Evolutionary conservation across 2,113 vertebrate genomes (phyloP).

Genomic region (Ochotona curzoniae): DNA sequence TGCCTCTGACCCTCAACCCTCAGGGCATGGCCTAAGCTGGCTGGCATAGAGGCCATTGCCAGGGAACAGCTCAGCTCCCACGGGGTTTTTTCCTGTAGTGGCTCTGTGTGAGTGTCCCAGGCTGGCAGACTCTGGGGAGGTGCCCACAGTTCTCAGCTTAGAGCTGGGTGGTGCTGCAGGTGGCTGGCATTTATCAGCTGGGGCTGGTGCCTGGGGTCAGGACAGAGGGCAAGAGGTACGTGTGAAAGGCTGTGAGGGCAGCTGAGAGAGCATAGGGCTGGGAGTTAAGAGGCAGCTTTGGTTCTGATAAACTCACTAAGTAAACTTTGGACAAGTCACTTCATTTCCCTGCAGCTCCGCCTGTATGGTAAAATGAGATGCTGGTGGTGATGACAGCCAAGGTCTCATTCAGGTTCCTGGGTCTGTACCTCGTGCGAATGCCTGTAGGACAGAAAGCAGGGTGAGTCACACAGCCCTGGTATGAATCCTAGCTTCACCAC

Average conservation of each 20-base stretch:
- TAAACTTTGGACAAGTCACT: not conserved
- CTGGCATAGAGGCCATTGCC: not conserved
- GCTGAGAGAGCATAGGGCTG: not conserved
- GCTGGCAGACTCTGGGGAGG: not conserved
- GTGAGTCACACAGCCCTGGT: not conserved
- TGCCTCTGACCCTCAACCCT: not conserved
- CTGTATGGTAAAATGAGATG: not conserved
- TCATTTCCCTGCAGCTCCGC: not conserved
- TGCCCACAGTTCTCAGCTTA: not conserved
- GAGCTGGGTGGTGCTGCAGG: not conserved
- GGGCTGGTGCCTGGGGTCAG: not conserved
- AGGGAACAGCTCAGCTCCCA: not conserved
- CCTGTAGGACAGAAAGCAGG: not conserved
- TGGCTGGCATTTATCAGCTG: not conserved
- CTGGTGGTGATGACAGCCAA: rapidly evolving
- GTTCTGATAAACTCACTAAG: not conserved
- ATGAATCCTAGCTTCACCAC: not conserved
- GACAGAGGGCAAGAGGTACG: not conserved
- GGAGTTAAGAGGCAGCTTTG: no score
- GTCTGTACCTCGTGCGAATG: not conserved
- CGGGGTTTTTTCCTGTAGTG: not conserved
- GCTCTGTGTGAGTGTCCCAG: not conserved
- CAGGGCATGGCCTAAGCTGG: not conserved
- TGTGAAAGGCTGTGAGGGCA: not conserved
- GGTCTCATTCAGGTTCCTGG: not conserved